A percentile compares a stretch with the other conserved stretches of the same genome.
These are phyloP conservation scores for Salvelinus namaycush DNA, from an alignment of 2,113 vertebrate species.

Conservation along the genomic window DNA sequence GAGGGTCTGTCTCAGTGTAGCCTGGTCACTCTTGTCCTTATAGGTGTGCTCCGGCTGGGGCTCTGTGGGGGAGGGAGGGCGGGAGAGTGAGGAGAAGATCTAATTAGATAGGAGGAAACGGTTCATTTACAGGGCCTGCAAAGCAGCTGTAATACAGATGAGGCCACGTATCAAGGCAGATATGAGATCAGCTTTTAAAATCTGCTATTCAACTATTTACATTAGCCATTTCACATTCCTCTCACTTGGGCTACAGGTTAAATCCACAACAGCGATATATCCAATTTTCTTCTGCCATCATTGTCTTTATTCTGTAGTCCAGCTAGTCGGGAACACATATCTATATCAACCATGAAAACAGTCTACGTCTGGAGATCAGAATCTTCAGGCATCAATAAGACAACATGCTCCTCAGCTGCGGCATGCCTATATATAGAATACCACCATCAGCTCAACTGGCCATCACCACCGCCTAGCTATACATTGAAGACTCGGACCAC, in stretches of 20 bases:
- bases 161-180: neutral
- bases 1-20: slow-evolving; percentile 92
- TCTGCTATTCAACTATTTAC: neutral
- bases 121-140: slow-evolving; percentile 15
- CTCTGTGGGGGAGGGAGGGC: slow-evolving; percentile 67
- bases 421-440: neutral
- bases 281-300: neutral
- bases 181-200: neutral
- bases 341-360: neutral
- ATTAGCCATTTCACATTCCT: too few species aligned
- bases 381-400: neutral
- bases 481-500: too few species aligned
- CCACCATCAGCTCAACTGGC: neutral
- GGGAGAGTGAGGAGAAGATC: neutral
- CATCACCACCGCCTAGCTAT: neutral
- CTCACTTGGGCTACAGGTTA: too few species aligned
- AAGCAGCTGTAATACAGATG: neutral
- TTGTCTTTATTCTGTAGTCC: neutral
- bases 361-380: neutral
- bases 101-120: slow-evolving; percentile 8
- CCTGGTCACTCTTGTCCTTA: slow-evolving; percentile 87
- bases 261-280: neutral
- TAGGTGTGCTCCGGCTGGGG: slow-evolving; percentile 75
- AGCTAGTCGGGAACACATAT: neutral
- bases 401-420: neutral